Conservation (phyloP, 2,888 invertebrate species). For the Callyntrura sp. region DNA sequence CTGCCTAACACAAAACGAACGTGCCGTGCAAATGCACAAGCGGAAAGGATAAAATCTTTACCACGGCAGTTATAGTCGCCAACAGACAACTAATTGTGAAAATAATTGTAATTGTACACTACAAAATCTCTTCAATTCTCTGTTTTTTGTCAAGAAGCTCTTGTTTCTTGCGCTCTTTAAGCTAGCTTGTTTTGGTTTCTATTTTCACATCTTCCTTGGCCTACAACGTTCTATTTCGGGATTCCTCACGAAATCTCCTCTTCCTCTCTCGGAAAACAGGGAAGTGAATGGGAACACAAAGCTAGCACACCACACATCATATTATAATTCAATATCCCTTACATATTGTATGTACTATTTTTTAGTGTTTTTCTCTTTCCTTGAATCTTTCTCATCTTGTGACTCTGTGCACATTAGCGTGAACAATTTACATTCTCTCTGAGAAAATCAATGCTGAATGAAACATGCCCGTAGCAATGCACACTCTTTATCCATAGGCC, state of each 20-base stretch:
- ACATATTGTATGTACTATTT: conserved; percentile 21
- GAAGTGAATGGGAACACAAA: conserved; percentile 5
- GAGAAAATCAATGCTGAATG: conserved; percentile 28
- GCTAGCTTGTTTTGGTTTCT: conserved; percentile 42
- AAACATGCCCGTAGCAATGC: no score
- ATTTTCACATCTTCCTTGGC: conserved; percentile 71
- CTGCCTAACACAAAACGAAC: no score
- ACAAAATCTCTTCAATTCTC: conserved; percentile 24
- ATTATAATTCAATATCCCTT: not conserved
- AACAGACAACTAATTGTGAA: no score
- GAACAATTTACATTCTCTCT: not conserved
- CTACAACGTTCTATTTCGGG: conserved; percentile 73
- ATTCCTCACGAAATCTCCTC: conserved; percentile 24
- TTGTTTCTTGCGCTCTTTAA: not conserved
- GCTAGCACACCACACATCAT: conserved; percentile 1
- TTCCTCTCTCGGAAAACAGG: not conserved
- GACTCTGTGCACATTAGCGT: not conserved
- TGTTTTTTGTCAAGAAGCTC: conserved; percentile 23
- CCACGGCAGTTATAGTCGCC: no score
- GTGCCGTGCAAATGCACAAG: no score
- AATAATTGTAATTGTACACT: no score
- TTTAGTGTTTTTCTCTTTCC: conserved; percentile 35
- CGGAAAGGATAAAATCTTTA: no score
- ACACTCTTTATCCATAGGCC: conserved; percentile 15
- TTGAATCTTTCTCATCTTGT: not conserved